Evolutionary conservation across 2,797 vertebrate genomes (phyloP), one percentile per base, ranked within the genome.

Genomic region (Schizopygopsis malacanthus): DNA sequence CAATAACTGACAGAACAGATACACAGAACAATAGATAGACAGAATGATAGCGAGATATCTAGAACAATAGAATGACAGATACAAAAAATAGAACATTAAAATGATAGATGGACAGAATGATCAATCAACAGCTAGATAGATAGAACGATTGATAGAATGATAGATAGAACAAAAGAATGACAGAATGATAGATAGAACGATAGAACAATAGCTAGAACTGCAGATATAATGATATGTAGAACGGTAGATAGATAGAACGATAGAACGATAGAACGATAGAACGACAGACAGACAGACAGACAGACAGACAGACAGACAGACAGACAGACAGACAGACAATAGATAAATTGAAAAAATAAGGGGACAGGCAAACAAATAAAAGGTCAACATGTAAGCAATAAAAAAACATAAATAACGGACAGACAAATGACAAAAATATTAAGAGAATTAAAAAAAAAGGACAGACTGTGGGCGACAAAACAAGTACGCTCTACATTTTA

Each of bases 131-230:
- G 28, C 28, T 3, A 33, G 28, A 33, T 1, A 10, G 22, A 59
- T 4, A 59, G 12, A 63, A 5, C 2, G 3, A 59, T 22, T n/a
- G 56, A n/a, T 10, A 10, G 12, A 63, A 5, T 5, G 3, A 59
- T 22, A 59, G 56, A n/a, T 10, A 10, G 6, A 54, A 54, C 3
- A 10, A 56, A 3, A 56, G 28, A 28, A 28, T 28, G 54, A 41
- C 47, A 15, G 6, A 56, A 9, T 0, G 1, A 5, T 1, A 12
- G 1, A 12, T 1, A 10, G 4, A 52, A 52, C 9, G 16, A 54
- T 6, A 54, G 54, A 41, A 41, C 41, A 41, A 56, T 22, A 22
- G 22, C n/a, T 1, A 11, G 56, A 37, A 1, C 8, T 1, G 7
- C 39, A 41, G 39, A 41, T 28, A 28, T 28, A 28, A 28, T 28